Evolutionary conservation across 2,797 vertebrate species (phyloP), one percentile per base, ranked within the genome.

Genomic region (Epinephelus coioides): DNA sequence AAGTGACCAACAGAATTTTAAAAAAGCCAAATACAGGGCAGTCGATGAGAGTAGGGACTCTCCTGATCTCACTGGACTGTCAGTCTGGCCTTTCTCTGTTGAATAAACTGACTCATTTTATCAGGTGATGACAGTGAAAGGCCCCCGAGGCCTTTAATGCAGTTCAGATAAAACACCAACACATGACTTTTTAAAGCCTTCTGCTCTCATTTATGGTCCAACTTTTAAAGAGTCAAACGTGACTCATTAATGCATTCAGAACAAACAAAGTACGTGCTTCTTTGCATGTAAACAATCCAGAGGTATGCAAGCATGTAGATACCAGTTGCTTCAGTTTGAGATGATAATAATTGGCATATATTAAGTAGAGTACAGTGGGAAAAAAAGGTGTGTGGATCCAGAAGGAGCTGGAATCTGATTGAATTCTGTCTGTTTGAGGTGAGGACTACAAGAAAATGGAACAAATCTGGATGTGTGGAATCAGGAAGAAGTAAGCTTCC

Each of bases 51-150:
- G 56, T 30, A 43, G n/a, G 54, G 60, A 54, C 27, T 1, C n/a
- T 49, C 51, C 23, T 51, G 62, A 59, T 57, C 27, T 25, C 12
- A 2, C 30, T 25, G 25, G 21, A 18, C 61, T 25, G 34, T 73
- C 60, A 55, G 13, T 61, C 69, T 74, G 72, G 60, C 17, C 18
- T 71, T 77, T 59, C 47, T 73, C 63, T 59, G 46, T 30, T 54
- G 56, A 70, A 53, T 53, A 71, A 34, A 67, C 50, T 75, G 54
- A 69, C 67, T 43, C 65, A 34, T 69, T 77, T 77, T 73, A 82
- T 85, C 56, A 69, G 57, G 54, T 63, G 66, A 73, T 73, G 57
- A 76, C 71, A 73, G 50, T 74, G 19, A 74, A 71, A 75, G 5
- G 12, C 44, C 59, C 30, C 14, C 0, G n/a, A 56, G 54, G 18